Evolutionary conservation across 1,140 invertebrate genomes (phyloP).

Genomic region (Microplitis mediator): DNA sequence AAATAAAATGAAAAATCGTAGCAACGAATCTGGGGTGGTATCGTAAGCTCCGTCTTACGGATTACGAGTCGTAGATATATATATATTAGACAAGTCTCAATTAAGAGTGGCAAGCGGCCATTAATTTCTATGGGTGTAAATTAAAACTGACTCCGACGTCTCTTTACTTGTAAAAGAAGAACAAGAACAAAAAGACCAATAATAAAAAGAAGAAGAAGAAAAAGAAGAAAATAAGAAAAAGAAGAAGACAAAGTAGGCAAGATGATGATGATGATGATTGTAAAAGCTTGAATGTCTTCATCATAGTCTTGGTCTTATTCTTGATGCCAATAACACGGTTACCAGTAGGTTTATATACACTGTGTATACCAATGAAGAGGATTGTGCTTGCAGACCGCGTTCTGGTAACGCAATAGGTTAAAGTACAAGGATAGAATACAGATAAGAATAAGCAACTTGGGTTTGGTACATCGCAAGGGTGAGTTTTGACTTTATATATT

Average conservation of each 20-base stretch:
- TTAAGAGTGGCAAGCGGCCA: conserved; percentile 34
- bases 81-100: conserved; percentile 40
- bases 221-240: neutral
- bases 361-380: conserved; percentile 10
- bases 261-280: neutral
- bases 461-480: conserved; percentile 19
- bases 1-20: conserved; percentile 26
- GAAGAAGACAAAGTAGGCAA: neutral
- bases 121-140: conserved; percentile 48
- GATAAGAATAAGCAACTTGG: conserved; percentile 42
- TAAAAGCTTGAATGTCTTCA: neutral
- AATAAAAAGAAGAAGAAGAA: neutral
- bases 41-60: neutral
- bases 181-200: neutral
- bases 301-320: too few species aligned
- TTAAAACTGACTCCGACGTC: conserved; percentile 49
- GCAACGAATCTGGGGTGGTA: conserved; percentile 6
- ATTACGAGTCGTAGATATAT: too few species aligned
- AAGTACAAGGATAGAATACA: conserved; percentile 54
- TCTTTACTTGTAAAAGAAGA: conserved; percentile 3
- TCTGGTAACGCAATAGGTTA: conserved; percentile 60
- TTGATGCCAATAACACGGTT: neutral
- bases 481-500: conserved; percentile 19
- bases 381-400: conserved; percentile 55
- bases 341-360: conserved; percentile 5